phyloP scores from a whole-genome alignment of 2,113 vertebrate genomes.

The Sorex fumeus region DNA sequence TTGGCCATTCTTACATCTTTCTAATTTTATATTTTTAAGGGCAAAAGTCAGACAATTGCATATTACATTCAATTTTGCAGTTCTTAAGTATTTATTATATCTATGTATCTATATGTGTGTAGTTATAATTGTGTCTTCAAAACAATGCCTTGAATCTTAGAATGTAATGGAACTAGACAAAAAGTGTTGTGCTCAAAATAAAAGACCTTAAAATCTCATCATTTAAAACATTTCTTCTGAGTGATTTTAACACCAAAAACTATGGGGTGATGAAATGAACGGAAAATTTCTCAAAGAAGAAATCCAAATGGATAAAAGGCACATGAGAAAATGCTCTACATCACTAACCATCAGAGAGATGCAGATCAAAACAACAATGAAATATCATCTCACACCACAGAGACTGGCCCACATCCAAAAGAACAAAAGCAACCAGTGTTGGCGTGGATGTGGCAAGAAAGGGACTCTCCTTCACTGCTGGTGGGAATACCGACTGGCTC shows the following conservation, averaged over 20 bases:
- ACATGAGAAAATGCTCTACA: no score
- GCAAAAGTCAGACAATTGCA: background rate
- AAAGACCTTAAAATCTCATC: conserved; percentile 62
- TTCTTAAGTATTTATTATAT: background rate
- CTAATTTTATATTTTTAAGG: background rate
- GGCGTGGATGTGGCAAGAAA: no score
- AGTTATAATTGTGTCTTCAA: conserved; percentile 63
- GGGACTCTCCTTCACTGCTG: no score
- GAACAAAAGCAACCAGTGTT: no score
- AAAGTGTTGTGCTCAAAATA: conserved; percentile 22
- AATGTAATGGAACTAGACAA: conserved; percentile 61
- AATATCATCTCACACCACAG: no score
- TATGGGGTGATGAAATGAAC: no score
- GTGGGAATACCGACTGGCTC: no score
- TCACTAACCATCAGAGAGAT: no score
- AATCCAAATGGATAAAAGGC: no score
- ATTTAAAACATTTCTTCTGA: conserved; percentile 75
- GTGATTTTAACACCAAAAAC: conserved; percentile 48
- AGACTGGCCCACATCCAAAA: no score
- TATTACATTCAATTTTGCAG: conserved; percentile 47
- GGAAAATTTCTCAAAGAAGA: no score
- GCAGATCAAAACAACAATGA: no score
- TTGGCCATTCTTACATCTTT: background rate
- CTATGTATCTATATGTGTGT: background rate
- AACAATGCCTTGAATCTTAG: conserved; percentile 48